Evolutionary conservation across 1,140 invertebrate genomes (phyloP).

Genomic region (Aphidius ervi): DNA sequence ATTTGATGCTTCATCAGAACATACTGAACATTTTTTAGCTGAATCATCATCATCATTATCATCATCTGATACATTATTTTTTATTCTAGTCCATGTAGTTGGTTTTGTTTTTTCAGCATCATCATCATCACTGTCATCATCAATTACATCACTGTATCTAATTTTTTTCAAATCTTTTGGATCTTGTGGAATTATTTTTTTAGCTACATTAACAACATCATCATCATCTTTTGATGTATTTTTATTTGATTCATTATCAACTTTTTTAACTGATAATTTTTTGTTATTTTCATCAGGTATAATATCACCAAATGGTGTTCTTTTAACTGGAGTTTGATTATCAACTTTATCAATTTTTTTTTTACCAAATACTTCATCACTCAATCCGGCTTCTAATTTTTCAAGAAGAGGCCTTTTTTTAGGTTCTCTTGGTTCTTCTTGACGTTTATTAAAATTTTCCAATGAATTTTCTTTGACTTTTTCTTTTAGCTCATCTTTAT

Average conservation of each 20-base stretch:
- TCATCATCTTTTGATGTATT: conserved; percentile 3
- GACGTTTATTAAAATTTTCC: conserved; percentile 37
- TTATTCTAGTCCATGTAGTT: no score
- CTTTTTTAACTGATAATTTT: conserved; percentile 7
- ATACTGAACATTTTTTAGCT: conserved; percentile 28
- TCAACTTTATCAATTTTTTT: conserved; percentile 19
- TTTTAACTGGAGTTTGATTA: not conserved
- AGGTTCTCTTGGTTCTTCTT: conserved; percentile 29
- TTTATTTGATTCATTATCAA: conserved; percentile 10
- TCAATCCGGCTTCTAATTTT: conserved; percentile 37
- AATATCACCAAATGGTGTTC: conserved; percentile 37
- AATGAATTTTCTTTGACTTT: conserved; percentile 33
- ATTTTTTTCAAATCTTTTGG: not conserved
- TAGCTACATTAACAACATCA: not conserved
- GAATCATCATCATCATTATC: not conserved
- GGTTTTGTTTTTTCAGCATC: not conserved
- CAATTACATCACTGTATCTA: not conserved
- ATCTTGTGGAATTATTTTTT: conserved; percentile 3
- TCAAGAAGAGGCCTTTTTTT: conserved; percentile 37
- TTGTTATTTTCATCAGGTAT: conserved; percentile 20
- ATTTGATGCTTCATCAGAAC: conserved; percentile 27
- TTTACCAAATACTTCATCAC: conserved; percentile 33
- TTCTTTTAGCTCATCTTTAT: conserved; percentile 34
- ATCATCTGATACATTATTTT: not conserved
- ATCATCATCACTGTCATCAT: not conserved